phyloP scores from a whole-genome alignment of 2,797 vertebrate species.

The Tokudaia tokunoshimensis region DNA sequence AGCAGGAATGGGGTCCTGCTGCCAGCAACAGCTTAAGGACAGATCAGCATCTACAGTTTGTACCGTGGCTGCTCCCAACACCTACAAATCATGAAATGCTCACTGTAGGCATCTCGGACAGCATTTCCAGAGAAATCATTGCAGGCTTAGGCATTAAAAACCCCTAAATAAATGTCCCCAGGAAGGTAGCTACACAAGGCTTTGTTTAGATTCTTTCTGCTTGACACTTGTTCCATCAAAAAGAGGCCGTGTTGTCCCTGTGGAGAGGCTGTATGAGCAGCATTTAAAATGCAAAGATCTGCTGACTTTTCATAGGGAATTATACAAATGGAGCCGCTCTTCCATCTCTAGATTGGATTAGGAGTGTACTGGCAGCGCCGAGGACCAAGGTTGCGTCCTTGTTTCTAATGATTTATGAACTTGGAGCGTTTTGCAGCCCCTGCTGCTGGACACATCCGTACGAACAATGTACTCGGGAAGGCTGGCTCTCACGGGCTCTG shows the following conservation, averaged over 20 bases:
- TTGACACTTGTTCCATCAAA: slow-evolving; percentile 66
- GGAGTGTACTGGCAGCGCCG: slow-evolving; percentile 74
- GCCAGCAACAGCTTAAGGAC: background rate
- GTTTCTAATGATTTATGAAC: slow-evolving; percentile 83
- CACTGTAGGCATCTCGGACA: slow-evolving; percentile 46
- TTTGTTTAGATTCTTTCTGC: slow-evolving; percentile 18
- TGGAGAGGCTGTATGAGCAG: slow-evolving; percentile 63
- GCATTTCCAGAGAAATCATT: background rate
- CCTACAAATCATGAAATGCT: slow-evolving; percentile 47
- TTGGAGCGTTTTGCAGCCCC: background rate
- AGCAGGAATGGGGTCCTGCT: background rate
- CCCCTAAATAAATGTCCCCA: fast-evolving
- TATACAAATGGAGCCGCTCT: slow-evolving; percentile 84
- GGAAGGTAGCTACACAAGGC: background rate
- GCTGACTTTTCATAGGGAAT: slow-evolving; percentile 83
- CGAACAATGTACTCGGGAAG: background rate
- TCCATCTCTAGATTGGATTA: slow-evolving; percentile 81
- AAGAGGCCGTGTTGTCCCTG: background rate
- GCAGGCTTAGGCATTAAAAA: background rate
- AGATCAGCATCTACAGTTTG: slow-evolving; percentile 21
- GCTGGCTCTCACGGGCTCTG: background rate
- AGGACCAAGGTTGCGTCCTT: slow-evolving; percentile 86
- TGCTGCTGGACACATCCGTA: background rate
- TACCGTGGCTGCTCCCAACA: background rate
- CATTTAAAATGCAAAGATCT: slow-evolving; percentile 80